A percentile compares a stretch with the other conserved stretches of the same genome.
These are phyloP conservation scores for Aptenodytes patagonicus DNA, from an alignment of 2,113 vertebrate genomes.

Conservation along the genomic window DNA sequence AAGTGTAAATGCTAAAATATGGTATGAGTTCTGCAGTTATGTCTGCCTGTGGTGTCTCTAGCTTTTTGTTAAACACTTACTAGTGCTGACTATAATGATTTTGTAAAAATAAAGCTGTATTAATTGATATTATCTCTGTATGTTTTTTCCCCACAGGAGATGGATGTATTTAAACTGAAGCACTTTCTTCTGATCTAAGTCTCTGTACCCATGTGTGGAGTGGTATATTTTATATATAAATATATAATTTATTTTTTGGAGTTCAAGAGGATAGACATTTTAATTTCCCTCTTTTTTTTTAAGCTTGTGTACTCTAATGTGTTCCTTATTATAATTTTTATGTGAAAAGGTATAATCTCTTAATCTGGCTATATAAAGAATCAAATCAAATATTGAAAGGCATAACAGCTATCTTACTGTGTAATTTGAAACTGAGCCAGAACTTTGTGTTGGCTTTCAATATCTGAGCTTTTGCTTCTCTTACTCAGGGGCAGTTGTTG, in stretches of 20 bases:
- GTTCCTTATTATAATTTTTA: neutral
- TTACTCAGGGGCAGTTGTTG: neutral
- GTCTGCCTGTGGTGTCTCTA: neutral
- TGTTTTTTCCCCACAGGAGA: neutral
- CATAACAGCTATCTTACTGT: neutral
- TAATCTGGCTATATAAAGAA: neutral
- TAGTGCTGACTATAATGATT: neutral
- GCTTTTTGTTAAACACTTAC: neutral
- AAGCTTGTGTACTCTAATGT: neutral
- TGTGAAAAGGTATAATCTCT: neutral
- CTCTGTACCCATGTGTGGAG: neutral
- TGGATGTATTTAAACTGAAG: neutral
- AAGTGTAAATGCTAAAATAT: neutral
- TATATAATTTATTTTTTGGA: neutral
- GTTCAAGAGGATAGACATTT: neutral
- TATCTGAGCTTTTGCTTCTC: neutral
- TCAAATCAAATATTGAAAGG: neutral
- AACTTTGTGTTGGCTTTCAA: neutral
- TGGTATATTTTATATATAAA: neutral
- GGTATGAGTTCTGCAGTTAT: neutral
- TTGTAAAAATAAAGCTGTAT: neutral
- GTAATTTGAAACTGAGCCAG: neutral
- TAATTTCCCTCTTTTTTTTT: neutral
- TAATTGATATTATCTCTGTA: neutral
- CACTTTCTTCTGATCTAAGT: neutral